A percentile compares a stretch with the other conserved stretches of the same genome.
Conservation (phyloP, 1,140 invertebrate genomes). For the Popillia japonica region DNA sequence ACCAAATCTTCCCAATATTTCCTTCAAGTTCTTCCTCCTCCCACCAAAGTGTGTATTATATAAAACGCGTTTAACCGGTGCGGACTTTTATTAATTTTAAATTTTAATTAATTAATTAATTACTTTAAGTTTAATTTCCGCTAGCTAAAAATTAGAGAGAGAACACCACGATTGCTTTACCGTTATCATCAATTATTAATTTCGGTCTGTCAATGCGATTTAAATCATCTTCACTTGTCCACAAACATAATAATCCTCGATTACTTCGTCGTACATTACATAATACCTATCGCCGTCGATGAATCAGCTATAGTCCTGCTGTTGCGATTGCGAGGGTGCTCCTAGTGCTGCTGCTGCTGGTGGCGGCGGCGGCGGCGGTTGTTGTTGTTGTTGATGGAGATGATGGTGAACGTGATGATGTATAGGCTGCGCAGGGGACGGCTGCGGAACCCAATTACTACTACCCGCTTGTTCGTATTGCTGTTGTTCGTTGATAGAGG, state of each 20-base stretch:
- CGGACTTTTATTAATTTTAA: slow-evolving; percentile 35
- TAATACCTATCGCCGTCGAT: not conserved
- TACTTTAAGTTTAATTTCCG: slow-evolving; percentile 22
- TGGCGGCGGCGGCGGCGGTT: not conserved
- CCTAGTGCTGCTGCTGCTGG: not conserved
- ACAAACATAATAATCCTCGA: slow-evolving; percentile 10
- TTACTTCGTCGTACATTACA: not conserved
- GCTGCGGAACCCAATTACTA: not conserved
- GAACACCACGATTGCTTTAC: slow-evolving; percentile 48
- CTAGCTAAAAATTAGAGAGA: slow-evolving; percentile 33
- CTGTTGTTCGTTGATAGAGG: slow-evolving; percentile 45
- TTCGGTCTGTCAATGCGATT: too few relatives aligned
- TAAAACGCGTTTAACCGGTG: not conserved
- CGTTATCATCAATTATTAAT: slow-evolving; percentile 34
- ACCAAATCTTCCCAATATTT: not conserved
- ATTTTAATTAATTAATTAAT: slow-evolving; percentile 30
- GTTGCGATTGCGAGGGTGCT: slow-evolving; percentile 35
- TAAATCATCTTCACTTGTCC: not conserved
- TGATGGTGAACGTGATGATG: too few relatives aligned
- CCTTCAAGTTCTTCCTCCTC: slow-evolving; percentile 26
- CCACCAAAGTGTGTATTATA: not conserved
- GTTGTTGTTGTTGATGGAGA: too few relatives aligned
- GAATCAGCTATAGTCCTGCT: slow-evolving; percentile 44
- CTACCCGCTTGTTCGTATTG: slow-evolving; percentile 29
- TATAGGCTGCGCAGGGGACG: not conserved